Evolutionary conservation across 2,113 vertebrate species (phyloP).

Genomic region (Dasyornis broadbenti): DNA sequence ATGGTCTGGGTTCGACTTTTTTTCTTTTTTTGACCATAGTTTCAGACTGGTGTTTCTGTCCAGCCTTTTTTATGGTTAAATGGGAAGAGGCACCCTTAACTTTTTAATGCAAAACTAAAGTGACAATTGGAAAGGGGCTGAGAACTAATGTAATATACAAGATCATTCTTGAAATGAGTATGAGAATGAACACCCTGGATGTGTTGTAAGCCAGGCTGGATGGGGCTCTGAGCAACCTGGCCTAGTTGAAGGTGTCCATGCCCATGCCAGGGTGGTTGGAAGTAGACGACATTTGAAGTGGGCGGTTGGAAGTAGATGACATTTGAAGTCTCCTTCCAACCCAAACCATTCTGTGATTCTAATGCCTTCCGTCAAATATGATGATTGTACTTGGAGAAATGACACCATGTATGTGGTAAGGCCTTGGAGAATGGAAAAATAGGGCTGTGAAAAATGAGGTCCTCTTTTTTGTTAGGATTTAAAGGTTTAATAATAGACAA

Average conservation of each 20-base stretch:
- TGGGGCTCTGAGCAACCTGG: background rate
- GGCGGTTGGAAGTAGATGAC: background rate
- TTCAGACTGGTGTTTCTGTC: background rate
- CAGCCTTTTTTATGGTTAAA: background rate
- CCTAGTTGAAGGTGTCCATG: background rate
- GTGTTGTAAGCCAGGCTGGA: background rate
- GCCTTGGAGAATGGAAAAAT: slow-evolving; percentile 47
- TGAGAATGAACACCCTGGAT: background rate
- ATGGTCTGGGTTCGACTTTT: background rate
- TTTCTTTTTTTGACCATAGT: background rate
- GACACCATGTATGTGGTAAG: slow-evolving; percentile 35
- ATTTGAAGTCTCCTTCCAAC: background rate
- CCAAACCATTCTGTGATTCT: background rate
- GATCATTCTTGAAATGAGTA: background rate
- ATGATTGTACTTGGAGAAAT: slow-evolving; percentile 6
- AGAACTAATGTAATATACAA: background rate
- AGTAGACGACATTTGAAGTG: background rate
- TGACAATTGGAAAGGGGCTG: background rate
- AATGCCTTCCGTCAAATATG: background rate
- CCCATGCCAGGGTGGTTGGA: background rate
- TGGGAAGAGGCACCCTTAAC: background rate
- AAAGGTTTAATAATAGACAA: too few species aligned
- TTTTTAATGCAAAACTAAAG: background rate
- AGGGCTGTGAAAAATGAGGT: too few species aligned
- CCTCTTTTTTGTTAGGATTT: too few species aligned